Conservation (phyloP, 2,113 vertebrate species). For the Sceloporus undulatus region DNA sequence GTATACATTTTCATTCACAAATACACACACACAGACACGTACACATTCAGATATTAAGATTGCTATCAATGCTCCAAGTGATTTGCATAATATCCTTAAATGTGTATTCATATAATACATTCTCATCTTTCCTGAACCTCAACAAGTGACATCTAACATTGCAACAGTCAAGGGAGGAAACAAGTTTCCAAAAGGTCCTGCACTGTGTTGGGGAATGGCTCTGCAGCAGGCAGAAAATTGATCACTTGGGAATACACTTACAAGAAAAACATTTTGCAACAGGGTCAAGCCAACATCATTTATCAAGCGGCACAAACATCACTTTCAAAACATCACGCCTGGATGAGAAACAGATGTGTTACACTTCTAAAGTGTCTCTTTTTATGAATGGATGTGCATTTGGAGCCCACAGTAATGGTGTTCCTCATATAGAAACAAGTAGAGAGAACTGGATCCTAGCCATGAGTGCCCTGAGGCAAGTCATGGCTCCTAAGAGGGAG, state of each 20-base stretch:
- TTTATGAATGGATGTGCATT: neutral
- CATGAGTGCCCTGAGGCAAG: neutral
- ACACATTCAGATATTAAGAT: neutral
- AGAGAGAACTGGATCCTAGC: neutral
- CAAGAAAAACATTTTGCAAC: constrained; percentile 7
- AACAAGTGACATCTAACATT: neutral
- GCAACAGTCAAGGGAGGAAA: neutral
- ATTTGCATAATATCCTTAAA: neutral
- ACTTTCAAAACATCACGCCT: neutral
- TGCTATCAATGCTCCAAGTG: neutral
- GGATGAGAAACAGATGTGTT: neutral
- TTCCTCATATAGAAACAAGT: neutral
- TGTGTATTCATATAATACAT: neutral
- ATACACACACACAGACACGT: no score
- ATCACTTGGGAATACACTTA: constrained; percentile 2
- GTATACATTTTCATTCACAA: no score
- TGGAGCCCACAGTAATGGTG: neutral
- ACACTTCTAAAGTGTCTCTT: neutral
- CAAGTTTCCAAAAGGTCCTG: neutral
- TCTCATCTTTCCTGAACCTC: neutral
- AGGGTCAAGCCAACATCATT: neutral
- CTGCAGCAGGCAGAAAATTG: neutral
- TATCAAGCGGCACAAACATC: neutral
- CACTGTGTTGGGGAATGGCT: neutral
- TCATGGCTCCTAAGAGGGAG: neutral